A percentile compares a stretch with the other conserved stretches of the same genome.
Conservation (phyloP, 2,113 vertebrate species). For the Protomyctophum bolini region DNA sequence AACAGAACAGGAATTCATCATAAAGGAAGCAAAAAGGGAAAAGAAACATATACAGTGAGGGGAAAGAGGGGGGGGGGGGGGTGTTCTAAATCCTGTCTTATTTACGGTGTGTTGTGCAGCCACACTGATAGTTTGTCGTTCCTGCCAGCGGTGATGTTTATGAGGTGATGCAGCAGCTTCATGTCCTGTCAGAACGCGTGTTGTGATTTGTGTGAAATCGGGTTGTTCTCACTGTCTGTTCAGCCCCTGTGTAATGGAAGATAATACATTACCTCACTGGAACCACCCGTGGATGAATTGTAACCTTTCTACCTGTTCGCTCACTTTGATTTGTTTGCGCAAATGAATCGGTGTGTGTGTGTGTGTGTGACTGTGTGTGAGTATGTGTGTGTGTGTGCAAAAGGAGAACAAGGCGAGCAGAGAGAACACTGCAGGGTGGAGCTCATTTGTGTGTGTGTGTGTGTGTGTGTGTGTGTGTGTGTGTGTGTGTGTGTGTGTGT, state of each 20-base stretch:
- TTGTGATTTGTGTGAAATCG: conserved; percentile 37
- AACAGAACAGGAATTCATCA: too few species aligned
- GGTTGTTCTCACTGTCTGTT: conserved; percentile 17
- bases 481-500: neutral
- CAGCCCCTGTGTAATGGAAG: conserved; percentile 45
- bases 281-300: conserved; percentile 43
- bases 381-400: conserved; percentile 11
- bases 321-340: conserved; percentile 18
- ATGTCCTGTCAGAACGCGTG: conserved; percentile 10
- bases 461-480: conserved; percentile 11
- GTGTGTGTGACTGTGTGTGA: neutral
- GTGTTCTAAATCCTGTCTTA: neutral
- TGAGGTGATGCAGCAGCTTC: neutral
- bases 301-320: conserved; percentile 31
- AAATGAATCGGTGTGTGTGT: neutral
- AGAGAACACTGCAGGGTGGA: conserved; percentile 5
- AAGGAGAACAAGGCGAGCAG: conserved; percentile 13
- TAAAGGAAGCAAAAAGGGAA: too few species aligned
- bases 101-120: neutral
- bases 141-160: neutral
- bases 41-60: too few species aligned
- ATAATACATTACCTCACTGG: conserved; percentile 38
- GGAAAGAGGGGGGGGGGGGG: too few species aligned
- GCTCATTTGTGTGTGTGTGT: conserved; percentile 20
- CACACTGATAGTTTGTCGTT: conserved; percentile 1